Evolutionary conservation across 2,888 invertebrate genomes (phyloP).

Genomic region (Abscondita cerata): DNA sequence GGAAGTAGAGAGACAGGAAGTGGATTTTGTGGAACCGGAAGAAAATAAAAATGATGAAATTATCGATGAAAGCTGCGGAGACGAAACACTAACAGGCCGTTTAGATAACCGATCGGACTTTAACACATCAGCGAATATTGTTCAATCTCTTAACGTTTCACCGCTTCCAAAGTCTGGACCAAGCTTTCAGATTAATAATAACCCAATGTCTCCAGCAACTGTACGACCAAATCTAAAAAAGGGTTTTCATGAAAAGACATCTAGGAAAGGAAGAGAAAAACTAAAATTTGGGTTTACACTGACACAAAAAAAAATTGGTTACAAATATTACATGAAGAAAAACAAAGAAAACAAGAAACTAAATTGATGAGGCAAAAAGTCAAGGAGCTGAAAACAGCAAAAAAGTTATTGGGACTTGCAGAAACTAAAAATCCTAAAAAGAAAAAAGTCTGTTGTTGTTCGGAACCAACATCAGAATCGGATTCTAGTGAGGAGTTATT

Average conservation of each 20-base stretch:
- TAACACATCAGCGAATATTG: not conserved
- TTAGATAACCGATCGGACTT: not conserved
- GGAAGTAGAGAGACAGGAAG: not conserved
- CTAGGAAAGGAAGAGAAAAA: not conserved
- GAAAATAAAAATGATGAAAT: not conserved
- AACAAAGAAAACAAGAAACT: not conserved
- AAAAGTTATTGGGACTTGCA: conserved; percentile 38
- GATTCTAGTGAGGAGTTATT: conserved; percentile 41
- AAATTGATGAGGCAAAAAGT: not conserved
- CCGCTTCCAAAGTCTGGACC: not conserved
- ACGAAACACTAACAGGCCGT: not conserved
- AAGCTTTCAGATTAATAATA: not conserved
- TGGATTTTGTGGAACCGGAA: not conserved
- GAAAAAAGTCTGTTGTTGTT: conserved; percentile 32
- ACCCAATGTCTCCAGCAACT: not conserved
- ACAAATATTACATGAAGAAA: not conserved
- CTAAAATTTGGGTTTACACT: not conserved
- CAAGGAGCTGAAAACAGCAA: conserved; percentile 33
- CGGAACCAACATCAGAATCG: conserved; percentile 35
- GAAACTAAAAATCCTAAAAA: conserved; percentile 38
- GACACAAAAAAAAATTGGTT: not conserved
- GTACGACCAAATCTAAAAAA: not conserved
- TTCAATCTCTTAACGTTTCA: not conserved
- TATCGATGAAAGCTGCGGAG: no score
- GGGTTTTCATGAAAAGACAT: not conserved